Evolutionary conservation across 2,113 vertebrate genomes (phyloP).

Genomic region (Hippocampus zosterae): DNA sequence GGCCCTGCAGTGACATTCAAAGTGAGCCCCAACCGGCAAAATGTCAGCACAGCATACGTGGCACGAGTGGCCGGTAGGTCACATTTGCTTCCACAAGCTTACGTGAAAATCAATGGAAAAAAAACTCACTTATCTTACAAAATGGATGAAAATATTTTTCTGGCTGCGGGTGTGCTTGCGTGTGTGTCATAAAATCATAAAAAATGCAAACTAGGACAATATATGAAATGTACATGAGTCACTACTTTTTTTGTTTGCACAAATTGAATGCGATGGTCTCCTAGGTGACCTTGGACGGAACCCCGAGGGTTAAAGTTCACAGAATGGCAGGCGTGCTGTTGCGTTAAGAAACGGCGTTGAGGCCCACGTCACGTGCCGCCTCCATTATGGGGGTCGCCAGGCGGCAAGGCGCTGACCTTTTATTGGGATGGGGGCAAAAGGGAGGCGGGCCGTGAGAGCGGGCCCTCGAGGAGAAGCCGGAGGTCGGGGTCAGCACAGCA

Average conservation of each 20-base stretch:
- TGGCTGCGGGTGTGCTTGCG: too few species aligned
- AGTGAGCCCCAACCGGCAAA: slow-evolving; percentile 78
- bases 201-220: too few species aligned
- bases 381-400: slow-evolving; percentile 39
- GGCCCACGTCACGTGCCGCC: slow-evolving; percentile 43
- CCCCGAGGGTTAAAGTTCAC: slow-evolving; percentile 14
- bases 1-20: slow-evolving; percentile 92
- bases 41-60: slow-evolving; percentile 81
- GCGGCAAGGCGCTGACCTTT: slow-evolving; percentile 54
- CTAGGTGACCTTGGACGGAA: slow-evolving; percentile 26
- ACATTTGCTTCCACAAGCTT: too few species aligned
- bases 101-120: too few species aligned
- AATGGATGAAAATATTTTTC: too few species aligned
- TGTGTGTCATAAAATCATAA: too few species aligned
- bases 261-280: slow-evolving; percentile 10
- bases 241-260: too few species aligned
- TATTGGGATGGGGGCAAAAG: slow-evolving; percentile 27
- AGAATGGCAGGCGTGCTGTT: neutral
- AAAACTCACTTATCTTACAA: too few species aligned
- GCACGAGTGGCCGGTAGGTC: slow-evolving; percentile 81
- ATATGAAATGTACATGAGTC: too few species aligned
- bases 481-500: slow-evolving; percentile 57
- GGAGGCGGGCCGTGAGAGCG: slow-evolving; percentile 61
- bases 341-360: slow-evolving; percentile 39
- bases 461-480: slow-evolving; percentile 44